Base-by-base conservation (phyloP, 2,888 invertebrate species). In the Luperina testacea region DNA sequence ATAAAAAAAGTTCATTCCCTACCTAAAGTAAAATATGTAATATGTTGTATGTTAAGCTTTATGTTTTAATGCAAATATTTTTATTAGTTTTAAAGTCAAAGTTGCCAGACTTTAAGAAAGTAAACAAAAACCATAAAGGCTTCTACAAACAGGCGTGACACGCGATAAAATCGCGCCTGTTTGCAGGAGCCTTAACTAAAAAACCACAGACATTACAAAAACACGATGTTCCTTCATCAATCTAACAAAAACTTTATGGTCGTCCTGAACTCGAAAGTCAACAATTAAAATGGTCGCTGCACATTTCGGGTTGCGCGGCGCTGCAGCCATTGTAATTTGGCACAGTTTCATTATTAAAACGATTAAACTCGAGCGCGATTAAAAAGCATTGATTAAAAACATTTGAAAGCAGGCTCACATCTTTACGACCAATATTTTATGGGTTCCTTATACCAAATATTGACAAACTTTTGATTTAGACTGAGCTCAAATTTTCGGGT, bases 291-390 rank as follows among this genome's bases (percentile, higher is more conserved):
- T 75, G 73, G 13, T n/a, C 51, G 24, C 24, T 15, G 48, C 68
- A 32, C 67, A 76, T 74, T 86, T 82, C 51, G 68, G 59, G 38
- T 63, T 68, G 65, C 9, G 32, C 59, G 70, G 78, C 75, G 82
- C 73, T 61, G 48, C 63, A 79, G 72, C 72, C 74, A 77, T 83
- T 82, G 86, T 86, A 90, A 92, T 92, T 91, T 90, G 84, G 83
- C 88, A 89, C 88, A 89, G 90, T 92, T 90, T 89, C 80, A 87
- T 89, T 90, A 92, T 89, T 90, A 89, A 88, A 88, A 81, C 80
- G 65, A 85, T 85, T 87, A 81, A 83, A 73, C 68, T 48, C 71
- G 76, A 80, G 53, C 76, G 77, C 78, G 76, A 83, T 82, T 70
- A 78, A 82, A 82, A 13, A 82, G 65, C 77, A 84, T 32, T 85